Evolutionary conservation across 35 echinoderm and acorn worm genomes (phyloP).

Genomic region (Stichopus chloronotus): DNA sequence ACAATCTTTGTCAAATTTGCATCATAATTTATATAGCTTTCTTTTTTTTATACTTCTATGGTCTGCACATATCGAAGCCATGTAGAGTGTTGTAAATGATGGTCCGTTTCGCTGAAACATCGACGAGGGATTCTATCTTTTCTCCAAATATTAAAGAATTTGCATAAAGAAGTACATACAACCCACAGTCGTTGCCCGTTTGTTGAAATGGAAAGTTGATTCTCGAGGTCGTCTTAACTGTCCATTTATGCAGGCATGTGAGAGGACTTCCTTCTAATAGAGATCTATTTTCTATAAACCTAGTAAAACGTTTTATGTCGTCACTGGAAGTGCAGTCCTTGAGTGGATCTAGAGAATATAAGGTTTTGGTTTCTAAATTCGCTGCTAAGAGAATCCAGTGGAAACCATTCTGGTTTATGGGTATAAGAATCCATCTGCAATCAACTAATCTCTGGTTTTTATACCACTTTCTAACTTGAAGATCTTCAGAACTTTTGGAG

Average conservation of each 20-base stretch:
- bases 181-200: no score
- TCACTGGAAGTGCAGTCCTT: neutral
- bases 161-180: no score
- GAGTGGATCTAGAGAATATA: slow-evolving; percentile 24
- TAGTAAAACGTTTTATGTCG: neutral
- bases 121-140: neutral
- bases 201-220: no score
- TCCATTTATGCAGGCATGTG: neutral
- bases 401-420: neutral
- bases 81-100: neutral
- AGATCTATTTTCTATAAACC: slow-evolving; percentile 3
- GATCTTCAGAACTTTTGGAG: neutral
- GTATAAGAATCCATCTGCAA: neutral
- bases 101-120: neutral
- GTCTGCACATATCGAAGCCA: neutral
- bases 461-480: slow-evolving; percentile 17
- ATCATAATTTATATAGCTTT: no score
- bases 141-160: no score
- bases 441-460: neutral
- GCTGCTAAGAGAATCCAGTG: slow-evolving; percentile 32
- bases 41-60: neutral
- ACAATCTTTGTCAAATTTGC: no score
- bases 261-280: slow-evolving; percentile 9
- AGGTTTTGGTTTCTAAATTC: neutral
- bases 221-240: neutral